Evolutionary conservation across 2,113 vertebrate genomes (phyloP).

Genomic region (Hippocampus comes): DNA sequence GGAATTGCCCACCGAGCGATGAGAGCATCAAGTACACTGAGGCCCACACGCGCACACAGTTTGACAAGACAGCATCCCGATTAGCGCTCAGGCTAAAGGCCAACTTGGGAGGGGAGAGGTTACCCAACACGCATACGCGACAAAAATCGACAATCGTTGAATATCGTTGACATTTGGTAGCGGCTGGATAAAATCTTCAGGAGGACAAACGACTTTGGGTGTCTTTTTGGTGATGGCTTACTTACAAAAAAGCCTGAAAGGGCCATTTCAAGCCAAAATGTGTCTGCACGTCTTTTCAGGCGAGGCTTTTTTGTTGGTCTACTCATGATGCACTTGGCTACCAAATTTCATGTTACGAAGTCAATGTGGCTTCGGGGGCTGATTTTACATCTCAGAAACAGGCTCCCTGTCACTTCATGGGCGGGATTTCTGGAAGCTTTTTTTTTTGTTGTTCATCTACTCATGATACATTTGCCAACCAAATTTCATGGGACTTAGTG

Average conservation of each 20-base stretch:
- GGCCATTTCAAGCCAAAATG: too few relatives aligned
- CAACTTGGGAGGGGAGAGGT: constrained; percentile 6
- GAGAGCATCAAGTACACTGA: constrained; percentile 44
- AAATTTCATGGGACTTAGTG: background rate
- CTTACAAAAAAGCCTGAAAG: too few relatives aligned
- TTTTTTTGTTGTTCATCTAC: background rate
- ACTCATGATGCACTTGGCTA: background rate
- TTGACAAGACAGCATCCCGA: constrained; percentile 41
- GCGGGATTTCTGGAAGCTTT: background rate
- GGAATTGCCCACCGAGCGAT: constrained; percentile 43
- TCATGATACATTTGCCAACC: background rate
- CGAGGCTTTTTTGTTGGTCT: background rate
- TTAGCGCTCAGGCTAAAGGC: constrained; percentile 11
- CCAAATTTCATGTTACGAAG: background rate
- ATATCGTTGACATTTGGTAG: background rate
- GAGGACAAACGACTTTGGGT: background rate
- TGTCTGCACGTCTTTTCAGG: too few relatives aligned
- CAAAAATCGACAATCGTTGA: background rate
- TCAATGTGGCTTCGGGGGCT: too few relatives aligned
- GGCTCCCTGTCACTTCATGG: background rate
- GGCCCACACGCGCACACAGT: constrained; percentile 30
- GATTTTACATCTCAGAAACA: background rate
- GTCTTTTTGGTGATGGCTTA: background rate
- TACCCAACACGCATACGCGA: background rate
- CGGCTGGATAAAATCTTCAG: background rate